Conservation (phyloP, 1,140 invertebrate genomes). For the Daktulosphaira vitifoliae region DNA sequence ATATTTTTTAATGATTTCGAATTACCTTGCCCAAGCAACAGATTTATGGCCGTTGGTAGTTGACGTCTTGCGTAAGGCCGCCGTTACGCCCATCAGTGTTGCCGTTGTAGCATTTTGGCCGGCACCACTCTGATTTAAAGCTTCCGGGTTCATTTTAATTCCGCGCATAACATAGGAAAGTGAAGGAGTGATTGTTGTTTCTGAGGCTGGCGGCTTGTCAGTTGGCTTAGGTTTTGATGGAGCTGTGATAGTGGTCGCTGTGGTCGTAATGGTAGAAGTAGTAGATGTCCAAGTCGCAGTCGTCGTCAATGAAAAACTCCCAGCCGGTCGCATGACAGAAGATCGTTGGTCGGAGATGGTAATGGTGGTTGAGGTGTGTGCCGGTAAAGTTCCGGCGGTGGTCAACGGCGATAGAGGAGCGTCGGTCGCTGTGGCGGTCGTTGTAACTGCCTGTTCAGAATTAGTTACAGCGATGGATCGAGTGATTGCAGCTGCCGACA, state of each 20-base stretch:
- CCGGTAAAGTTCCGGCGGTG: too few relatives aligned
- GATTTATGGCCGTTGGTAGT: conserved; percentile 18
- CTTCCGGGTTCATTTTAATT: conserved; percentile 10
- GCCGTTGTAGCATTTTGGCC: not conserved
- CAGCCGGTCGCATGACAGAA: not conserved
- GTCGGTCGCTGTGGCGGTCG: too few relatives aligned
- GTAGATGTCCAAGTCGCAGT: too few relatives aligned
- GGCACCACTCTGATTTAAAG: conserved; percentile 3
- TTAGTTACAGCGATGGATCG: too few relatives aligned
- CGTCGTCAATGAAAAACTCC: too few relatives aligned
- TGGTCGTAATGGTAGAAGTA: too few relatives aligned
- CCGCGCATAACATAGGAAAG: conserved; percentile 8
- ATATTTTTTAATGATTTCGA: too few relatives aligned
- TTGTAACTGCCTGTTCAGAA: too few relatives aligned
- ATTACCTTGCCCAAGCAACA: conserved; percentile 28
- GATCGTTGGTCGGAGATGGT: not conserved
- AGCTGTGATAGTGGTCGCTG: too few relatives aligned
- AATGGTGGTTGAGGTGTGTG: not conserved
- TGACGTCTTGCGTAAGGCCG: not conserved
- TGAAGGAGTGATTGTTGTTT: not conserved
- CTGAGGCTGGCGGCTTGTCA: not conserved
- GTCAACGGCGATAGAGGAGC: too few relatives aligned
- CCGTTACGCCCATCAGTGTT: not conserved
- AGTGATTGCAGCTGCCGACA: too few relatives aligned
- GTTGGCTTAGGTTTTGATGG: not conserved